A percentile compares a stretch with the other conserved stretches of the same genome.
phyloP scores from a whole-genome alignment of 2,113 vertebrate genomes.

The Nipponia nippon region DNA sequence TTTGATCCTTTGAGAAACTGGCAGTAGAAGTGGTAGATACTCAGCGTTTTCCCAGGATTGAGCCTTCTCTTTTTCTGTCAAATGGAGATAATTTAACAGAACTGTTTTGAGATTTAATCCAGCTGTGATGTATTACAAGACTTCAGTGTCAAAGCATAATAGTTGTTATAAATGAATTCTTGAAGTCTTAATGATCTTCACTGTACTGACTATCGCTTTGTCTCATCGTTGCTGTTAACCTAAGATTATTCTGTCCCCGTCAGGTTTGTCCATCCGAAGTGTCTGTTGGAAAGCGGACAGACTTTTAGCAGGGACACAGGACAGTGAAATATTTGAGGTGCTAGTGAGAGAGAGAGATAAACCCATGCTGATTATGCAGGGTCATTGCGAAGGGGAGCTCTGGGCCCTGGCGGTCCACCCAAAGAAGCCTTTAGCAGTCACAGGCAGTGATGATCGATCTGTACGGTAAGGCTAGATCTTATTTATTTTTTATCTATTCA shows the following conservation, averaged over 20 bases:
- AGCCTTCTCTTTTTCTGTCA: background rate
- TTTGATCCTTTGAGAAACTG: background rate
- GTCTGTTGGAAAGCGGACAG: conserved; percentile 96
- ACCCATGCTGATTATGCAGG: conserved; percentile 92
- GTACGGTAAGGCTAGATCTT: conserved; percentile 79
- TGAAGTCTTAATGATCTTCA: background rate
- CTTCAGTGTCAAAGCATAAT: background rate
- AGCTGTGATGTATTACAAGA: background rate
- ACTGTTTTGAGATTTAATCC: background rate
- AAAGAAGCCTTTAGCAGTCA: conserved; percentile 92
- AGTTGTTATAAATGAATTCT: background rate
- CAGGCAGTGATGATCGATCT: conserved; percentile 92
- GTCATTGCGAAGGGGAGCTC: conserved; percentile 96
- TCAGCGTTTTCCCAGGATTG: background rate
- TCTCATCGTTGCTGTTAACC: background rate
- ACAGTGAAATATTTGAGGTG: conserved; percentile 98
- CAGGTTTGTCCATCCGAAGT: conserved; percentile 94
- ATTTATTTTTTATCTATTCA: background rate
- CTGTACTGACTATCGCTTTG: background rate
- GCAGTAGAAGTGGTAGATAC: background rate
- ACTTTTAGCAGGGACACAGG: conserved; percentile 92
- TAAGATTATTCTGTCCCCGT: background rate
- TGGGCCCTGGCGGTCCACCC: conserved; percentile 94
- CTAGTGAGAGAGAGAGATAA: conserved; percentile 94
- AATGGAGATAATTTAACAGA: background rate